Evolutionary conservation across 23 tunicate genomes (phyloP), one percentile per base, ranked within the genome.

Genomic region (Botrylloides violaceus): DNA sequence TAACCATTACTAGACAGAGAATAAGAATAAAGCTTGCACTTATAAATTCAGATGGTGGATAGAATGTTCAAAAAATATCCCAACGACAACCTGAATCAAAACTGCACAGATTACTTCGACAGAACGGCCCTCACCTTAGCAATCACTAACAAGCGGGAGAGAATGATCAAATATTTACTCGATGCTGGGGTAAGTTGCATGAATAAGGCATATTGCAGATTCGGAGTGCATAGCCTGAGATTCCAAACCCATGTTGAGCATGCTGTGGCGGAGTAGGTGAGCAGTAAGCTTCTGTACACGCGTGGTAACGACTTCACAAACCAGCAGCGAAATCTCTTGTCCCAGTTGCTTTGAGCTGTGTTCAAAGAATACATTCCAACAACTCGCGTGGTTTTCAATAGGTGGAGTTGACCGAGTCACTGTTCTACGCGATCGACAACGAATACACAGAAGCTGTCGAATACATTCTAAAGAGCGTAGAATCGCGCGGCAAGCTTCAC

Each of bases 341-440:
- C n/a, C n/a, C n/a, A n/a, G n/a, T n/a, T n/a, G n/a, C n/a, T n/a
- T n/a, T n/a, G n/a, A n/a, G n/a, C n/a, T n/a, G n/a, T n/a, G n/a
- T n/a, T n/a, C n/a, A n/a, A n/a, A n/a, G n/a, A n/a, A n/a, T n/a
- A n/a, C n/a, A n/a, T n/a, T n/a, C n/a, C n/a, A n/a, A n/a, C n/a
- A n/a, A n/a, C n/a, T n/a, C n/a, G n/a, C n/a, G n/a, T n/a, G n/a
- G n/a, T 65, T 29, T 31, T 31, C 29, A 0, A 23, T 20, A 68
- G 74, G 58, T 68, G 20, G 74, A 68, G 43, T 56, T 68, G 56
- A 68, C 74, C 7, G 74, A 68, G 28, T 68, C 74, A 19, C 74
- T 68, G 23, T 68, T 2, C 57, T 68, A 68, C 57, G 74, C 74
- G 0, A 35, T 68, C 9, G 74, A 68, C 5, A 68, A 22, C 1